phyloP scores from a whole-genome alignment of 2,888 invertebrate genomes.

The Oegoconia quadripuncta region DNA sequence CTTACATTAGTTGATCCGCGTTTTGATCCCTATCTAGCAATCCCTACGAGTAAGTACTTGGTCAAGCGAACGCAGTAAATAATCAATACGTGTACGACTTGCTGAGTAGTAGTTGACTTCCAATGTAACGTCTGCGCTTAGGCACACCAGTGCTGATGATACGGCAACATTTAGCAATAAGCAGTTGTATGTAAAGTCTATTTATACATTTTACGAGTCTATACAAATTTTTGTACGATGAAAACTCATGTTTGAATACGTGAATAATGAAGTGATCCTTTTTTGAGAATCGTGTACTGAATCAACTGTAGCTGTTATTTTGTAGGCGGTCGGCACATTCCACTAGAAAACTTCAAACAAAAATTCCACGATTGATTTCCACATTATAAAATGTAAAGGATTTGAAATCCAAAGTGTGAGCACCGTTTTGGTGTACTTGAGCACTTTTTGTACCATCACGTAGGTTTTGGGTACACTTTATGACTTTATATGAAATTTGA shows the following conservation, averaged over 20 bases:
- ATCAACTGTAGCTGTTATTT: conserved; percentile 72
- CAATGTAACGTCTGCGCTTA: conserved; percentile 33
- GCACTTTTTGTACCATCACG: conserved; percentile 77
- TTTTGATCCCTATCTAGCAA: conserved; percentile 28
- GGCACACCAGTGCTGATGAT: conserved; percentile 38
- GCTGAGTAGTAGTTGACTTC: conserved; percentile 29
- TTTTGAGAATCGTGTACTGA: conserved; percentile 78
- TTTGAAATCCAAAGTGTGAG: conserved; percentile 67
- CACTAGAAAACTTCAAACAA: conserved; percentile 70
- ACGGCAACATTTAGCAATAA: conserved; percentile 74
- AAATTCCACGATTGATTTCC: conserved; percentile 76
- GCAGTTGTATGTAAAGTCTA: conserved; percentile 77
- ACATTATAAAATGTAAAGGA: conserved; percentile 71
- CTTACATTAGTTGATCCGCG: conserved; percentile 51
- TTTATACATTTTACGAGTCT: conserved; percentile 78
- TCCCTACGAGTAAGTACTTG: conserved; percentile 3
- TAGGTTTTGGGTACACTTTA: conserved; percentile 80
- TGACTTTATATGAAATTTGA: conserved; percentile 79
- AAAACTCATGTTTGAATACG: conserved; percentile 68
- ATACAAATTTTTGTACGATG: conserved; percentile 76
- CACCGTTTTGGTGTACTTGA: conserved; percentile 68
- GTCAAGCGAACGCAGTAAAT: conserved; percentile 2
- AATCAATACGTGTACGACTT: conserved; percentile 22
- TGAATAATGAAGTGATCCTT: conserved; percentile 72
- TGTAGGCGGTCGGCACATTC: conserved; percentile 79